Base-by-base conservation (phyloP, 2,888 invertebrate species). In the Leptinotarsa peninsularis region DNA sequence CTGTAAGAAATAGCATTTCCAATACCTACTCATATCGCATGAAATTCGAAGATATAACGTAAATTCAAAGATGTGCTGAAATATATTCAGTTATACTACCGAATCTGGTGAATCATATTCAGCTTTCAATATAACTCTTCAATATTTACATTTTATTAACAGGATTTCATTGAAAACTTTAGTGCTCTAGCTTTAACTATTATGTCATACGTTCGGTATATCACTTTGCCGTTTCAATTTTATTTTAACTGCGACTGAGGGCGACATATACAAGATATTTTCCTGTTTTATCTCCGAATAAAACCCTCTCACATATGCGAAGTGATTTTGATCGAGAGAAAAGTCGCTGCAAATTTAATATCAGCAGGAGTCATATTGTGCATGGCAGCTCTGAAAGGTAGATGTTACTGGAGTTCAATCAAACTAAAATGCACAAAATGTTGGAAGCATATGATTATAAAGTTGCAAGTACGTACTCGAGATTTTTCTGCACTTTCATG, bases 241-340 rank as follows among this genome's bases (percentile, higher is more conserved):
- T 78, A 78, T 78, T 76, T 73, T 73, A 49, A 49, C 70, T 71
- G 71, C 73, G 49, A 74, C 72, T 74, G 74, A 70, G 72, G 73
- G 73, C 69, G 75, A 71, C 75, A 54, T 73, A 67, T 71, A 73
- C 66, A 58, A 73, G 67, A 73, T 76, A 73, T 73, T 76, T 73
- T 73, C 54, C 67, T 73, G 70, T 73, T 76, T 58, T 71, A 67
- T 68, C 58, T 67, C 52, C 63, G 68, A 71, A 63, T 67, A 67
- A 71, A 72, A 75, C 71, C 33, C 50, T 27, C 50, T 68, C 68
- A 15, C 52, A 52, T 54, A 49, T 49, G 33, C 49, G 58, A 49
- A 58, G 43, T 49, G 49, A 70, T 56, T 70, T 54, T 68, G 68
- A 68, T 68, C 27, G 52, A 23, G 68, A 33, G 54, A 68, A 63